phyloP scores from a whole-genome alignment of 2,888 invertebrate species.

The Rhagonycha lutea region DNA sequence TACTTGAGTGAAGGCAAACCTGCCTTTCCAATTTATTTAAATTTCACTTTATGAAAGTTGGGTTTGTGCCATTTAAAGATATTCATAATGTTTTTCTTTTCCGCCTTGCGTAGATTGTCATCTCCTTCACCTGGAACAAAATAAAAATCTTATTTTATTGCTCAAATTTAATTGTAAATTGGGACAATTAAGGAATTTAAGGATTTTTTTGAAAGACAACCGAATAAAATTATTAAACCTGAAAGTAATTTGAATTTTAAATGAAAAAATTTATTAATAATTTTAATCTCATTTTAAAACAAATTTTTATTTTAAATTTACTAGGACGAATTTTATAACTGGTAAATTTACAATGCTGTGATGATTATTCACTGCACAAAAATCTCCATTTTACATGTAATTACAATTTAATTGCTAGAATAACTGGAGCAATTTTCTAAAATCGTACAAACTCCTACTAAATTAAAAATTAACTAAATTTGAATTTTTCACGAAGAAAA shows the following conservation, averaged over 20 bases:
- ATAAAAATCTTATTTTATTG: not conserved
- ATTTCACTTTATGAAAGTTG: slow-evolving; percentile 52
- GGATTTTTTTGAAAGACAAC: not conserved
- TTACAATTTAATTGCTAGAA: not conserved
- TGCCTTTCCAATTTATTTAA: slow-evolving; percentile 41
- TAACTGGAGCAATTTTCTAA: not conserved
- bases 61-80: slow-evolving; percentile 46
- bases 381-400: not conserved
- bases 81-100: slow-evolving; percentile 46
- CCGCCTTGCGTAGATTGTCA: slow-evolving; percentile 22
- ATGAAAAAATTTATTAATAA: no score
- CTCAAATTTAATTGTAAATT: not conserved
- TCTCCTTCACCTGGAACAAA: slow-evolving; percentile 43
- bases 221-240: no score
- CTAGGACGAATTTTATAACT: not conserved
- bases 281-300: no score
- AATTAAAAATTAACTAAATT: not conserved
- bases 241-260: no score
- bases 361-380: not conserved
- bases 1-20: slow-evolving; percentile 34
- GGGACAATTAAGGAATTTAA: not conserved
- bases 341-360: not conserved
- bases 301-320: not conserved
- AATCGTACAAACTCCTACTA: not conserved
- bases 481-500: not conserved